Evolutionary conservation across 2,797 vertebrate genomes (phyloP), one percentile per base, ranked within the genome.

Genomic region (Muraenolepis orangiensis): DNA sequence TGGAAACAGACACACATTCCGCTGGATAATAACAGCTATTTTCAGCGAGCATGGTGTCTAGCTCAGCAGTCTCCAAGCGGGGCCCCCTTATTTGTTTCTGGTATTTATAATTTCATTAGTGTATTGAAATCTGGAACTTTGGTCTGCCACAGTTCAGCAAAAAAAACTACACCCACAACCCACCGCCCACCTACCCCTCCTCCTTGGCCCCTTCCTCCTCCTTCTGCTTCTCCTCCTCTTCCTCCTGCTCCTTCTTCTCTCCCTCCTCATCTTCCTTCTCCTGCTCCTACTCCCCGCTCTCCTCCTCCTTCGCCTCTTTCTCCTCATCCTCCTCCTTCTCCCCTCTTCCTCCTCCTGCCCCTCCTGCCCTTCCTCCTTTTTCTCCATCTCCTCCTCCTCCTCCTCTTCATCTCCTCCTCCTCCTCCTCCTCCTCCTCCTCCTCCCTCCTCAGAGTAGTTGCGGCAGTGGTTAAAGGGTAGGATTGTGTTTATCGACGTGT

Each of bases 91-190:
- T 86, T 86, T 85, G 80, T 86, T 81, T 86, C 84, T 90, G 87
- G 85, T 86, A 88, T 88, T 88, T 88, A 82, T 88, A 87, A 91
- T 91, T 91, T 89, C 90, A 91, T 91, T 90, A 89, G 87, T 85
- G 85, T 86, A 82, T 87, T 86, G 79, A 84, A 91, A 85, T 91
- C 85, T 88, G 87, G 88, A 91, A 86, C 80, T 18, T 80, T 76
- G 82, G 86, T 91, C 87, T 88, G 86, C 87, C 87, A 83, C 89
- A 87, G 86, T 88, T 90, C 87, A 88, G 70, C 73, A 61, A 23
- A 61, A 40, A 40, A 40, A 6, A 40, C 2, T 7, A 40, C 6
- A 12, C 6, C 40, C 40, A 46, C 40, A 13, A 16, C 40, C 13
- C 40, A 1, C 40, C 40, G 13, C 14, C 40, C 40, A 13, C 40